Base-by-base conservation (phyloP, 1,140 invertebrate species). In the Sitophilus oryzae region DNA sequence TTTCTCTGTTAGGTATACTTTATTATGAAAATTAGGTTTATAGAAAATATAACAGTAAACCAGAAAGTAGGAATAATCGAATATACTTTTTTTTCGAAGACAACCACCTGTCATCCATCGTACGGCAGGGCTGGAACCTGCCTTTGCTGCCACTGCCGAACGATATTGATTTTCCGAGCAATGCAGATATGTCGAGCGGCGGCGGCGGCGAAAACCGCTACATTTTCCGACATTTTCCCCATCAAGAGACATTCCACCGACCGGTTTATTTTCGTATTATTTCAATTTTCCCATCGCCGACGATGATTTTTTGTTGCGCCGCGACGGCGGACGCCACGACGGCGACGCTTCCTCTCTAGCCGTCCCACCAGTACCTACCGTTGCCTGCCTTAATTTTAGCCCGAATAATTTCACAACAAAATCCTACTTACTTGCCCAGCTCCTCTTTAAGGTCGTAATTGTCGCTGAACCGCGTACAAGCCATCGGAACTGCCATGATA, bases 391-490 rank as follows among this genome's bases (percentile, higher is more conserved):
- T 15, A 35, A 46, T 25, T 34, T 14, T 21, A 1, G n/a, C 23
- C 1, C 19, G 3, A 44, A 5, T 22, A 46, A 9, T 23, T 10
- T 30, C n/a, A 55, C 38, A 49, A 11, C 30, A 51, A 43, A 41
- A 56, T 53, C 35, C 19, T 76, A 93, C 93, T 89, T 85, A 96
- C 92, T 98, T 99, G 76, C 96, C 96, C 67, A 99, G 82, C 81
- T 99, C 96, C 79, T 99, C 96, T 80, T 98, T 98, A 60, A 99
- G 85, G 69, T 99, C 96, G 77, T 99, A 99, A 78, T 98, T 98
- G 78, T 99, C 96, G 76, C 91, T 96, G 80, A 99, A 98, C 73
- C 89, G 82, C 71, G 89, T 93, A 79, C 86, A 88, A 71, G 82
- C 83, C 19, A 68, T 58, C 18, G 71, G 68, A 53, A 71, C 68